A percentile compares a stretch with the other conserved stretches of the same genome.
Conservation (phyloP, 2,888 invertebrate species). For the Auanema freiburgensis region DNA sequence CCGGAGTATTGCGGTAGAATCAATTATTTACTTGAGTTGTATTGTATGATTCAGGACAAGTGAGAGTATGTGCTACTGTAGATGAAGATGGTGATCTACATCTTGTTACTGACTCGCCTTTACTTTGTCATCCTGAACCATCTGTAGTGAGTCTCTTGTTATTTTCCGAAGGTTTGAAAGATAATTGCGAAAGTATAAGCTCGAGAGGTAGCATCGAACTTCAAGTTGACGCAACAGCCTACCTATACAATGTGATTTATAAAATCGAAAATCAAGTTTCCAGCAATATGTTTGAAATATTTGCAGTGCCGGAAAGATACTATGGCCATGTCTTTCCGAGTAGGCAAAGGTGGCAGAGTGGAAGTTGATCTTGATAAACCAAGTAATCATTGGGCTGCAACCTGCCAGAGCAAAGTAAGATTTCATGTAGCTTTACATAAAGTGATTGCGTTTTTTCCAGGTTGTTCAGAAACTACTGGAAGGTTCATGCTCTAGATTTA, state of each 20-base stretch:
- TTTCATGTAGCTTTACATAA: neutral
- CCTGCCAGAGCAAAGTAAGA: slow-evolving; percentile 41
- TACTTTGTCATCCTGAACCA: slow-evolving; percentile 14
- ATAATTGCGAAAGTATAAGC: too few relatives aligned
- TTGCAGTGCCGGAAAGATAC: slow-evolving; percentile 2
- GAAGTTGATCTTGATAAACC: slow-evolving; percentile 36
- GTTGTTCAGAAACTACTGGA: slow-evolving; percentile 55
- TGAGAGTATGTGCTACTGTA: slow-evolving; percentile 15
- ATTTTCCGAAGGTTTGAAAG: neutral
- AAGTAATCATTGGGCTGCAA: slow-evolving; percentile 39
- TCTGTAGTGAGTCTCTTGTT: slow-evolving; percentile 1
- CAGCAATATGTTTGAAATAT: neutral
- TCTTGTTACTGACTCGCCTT: slow-evolving; percentile 12
- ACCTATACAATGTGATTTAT: neutral
- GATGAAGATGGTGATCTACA: slow-evolving; percentile 16
- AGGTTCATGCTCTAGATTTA: slow-evolving; percentile 65
- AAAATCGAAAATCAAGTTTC: neutral
- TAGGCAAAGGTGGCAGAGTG: slow-evolving; percentile 30
- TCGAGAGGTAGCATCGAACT: too few relatives aligned
- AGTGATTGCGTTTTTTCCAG: slow-evolving; percentile 22
- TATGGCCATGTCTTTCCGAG: slow-evolving; percentile 20
- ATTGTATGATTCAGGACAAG: slow-evolving; percentile 11
- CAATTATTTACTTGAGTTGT: too few relatives aligned
- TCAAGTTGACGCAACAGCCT: too few relatives aligned
- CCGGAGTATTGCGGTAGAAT: slow-evolving; percentile 58